Percentiles rank a stretch among this genome's conserved stretches.
Evolutionary conservation across 2,888 invertebrate species (phyloP).

Genomic region (Ochropleura plecta): DNA sequence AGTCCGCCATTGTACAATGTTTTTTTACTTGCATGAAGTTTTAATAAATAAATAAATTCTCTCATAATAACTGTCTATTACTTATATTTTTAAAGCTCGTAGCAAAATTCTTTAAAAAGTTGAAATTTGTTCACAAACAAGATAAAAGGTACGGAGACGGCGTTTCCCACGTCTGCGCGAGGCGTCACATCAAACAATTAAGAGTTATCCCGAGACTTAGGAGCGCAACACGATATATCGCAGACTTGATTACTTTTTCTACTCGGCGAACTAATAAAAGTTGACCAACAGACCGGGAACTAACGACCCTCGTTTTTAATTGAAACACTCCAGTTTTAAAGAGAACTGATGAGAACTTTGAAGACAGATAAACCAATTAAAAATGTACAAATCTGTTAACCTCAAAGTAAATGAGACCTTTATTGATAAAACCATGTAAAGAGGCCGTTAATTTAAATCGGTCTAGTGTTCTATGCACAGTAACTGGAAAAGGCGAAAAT

Average conservation of each 20-base stretch:
- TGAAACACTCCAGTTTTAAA: conserved; percentile 71
- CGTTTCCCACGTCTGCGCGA: conserved; percentile 63
- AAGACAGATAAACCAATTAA: not conserved
- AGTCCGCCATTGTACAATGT: too few relatives aligned
- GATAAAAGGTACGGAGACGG: conserved; percentile 70
- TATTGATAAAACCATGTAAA: conserved; percentile 24
- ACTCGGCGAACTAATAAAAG: conserved; percentile 86
- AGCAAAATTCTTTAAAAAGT: conserved; percentile 71
- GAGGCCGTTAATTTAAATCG: conserved; percentile 36
- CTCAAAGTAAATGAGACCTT: not conserved
- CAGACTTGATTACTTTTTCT: conserved; percentile 86
- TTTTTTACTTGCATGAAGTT: too few relatives aligned
- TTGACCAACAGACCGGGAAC: conserved; percentile 83
- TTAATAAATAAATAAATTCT: conserved; percentile 23
- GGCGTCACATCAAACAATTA: conserved; percentile 84
- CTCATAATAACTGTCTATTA: conserved; percentile 47
- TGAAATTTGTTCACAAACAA: conserved; percentile 73
- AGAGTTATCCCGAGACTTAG: conserved; percentile 81
- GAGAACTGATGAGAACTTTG: conserved; percentile 12
- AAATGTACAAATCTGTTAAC: not conserved
- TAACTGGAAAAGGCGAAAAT: conserved; percentile 65
- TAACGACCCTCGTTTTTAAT: conserved; percentile 81
- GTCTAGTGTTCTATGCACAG: conserved; percentile 41
- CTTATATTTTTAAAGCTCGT: conserved; percentile 49
- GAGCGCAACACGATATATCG: conserved; percentile 81